phyloP scores from a whole-genome alignment of 2,113 vertebrate species.

The Damaliscus lunatus region DNA sequence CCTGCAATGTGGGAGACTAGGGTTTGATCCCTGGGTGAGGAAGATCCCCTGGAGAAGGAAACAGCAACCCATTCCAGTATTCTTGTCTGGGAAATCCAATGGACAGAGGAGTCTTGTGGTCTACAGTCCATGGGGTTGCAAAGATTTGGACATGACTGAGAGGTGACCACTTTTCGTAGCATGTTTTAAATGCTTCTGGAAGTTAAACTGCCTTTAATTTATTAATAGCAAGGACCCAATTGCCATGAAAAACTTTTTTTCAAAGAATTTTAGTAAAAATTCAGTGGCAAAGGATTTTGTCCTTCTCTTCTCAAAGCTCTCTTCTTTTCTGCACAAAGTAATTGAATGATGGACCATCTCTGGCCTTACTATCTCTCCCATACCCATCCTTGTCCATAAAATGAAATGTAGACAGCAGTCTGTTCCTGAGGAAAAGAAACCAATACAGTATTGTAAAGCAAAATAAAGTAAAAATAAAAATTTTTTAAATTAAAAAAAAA shows the following conservation, averaged over 20 bases:
- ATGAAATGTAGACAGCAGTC: not conserved
- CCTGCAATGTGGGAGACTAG: not conserved
- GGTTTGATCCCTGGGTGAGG: not conserved
- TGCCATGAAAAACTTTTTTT: not conserved
- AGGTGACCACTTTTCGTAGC: not conserved
- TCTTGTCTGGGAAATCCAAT: not conserved
- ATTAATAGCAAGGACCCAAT: not conserved
- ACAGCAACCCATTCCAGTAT: not conserved
- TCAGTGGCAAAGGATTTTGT: not conserved
- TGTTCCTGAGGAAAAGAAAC: not conserved
- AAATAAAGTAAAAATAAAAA: too few species aligned
- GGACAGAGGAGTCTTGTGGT: not conserved
- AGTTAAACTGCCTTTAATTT: not conserved
- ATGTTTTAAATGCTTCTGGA: not conserved
- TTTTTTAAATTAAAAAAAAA: too few species aligned
- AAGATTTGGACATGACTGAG: not conserved
- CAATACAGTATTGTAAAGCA: too few species aligned
- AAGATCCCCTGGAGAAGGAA: not conserved
- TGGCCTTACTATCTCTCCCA: not conserved
- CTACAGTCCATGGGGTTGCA: not conserved
- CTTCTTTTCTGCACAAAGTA: not conserved
- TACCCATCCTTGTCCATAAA: not conserved
- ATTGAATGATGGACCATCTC: not conserved
- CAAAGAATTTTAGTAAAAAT: not conserved
- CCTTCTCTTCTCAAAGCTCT: not conserved